phyloP scores from a whole-genome alignment of 2,888 invertebrate genomes.

The Cartodere bifasciata region DNA sequence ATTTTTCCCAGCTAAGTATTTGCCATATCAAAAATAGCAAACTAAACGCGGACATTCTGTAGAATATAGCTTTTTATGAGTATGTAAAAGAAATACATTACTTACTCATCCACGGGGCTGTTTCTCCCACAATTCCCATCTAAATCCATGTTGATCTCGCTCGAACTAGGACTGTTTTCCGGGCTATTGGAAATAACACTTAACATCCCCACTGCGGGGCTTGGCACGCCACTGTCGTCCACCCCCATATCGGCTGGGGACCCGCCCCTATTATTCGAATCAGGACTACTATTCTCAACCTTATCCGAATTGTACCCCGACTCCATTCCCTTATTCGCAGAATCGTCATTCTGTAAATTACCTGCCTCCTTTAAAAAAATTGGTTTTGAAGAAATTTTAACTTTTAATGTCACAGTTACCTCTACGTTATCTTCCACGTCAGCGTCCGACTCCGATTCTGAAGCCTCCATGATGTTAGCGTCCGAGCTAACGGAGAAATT shows the following conservation, averaged over 20 bases:
- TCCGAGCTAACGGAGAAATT: constrained; percentile 3
- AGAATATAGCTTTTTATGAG: constrained; percentile 1
- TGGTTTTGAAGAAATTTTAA: not conserved
- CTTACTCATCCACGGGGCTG: constrained; percentile 29
- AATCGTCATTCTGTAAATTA: constrained; percentile 12
- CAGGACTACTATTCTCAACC: constrained; percentile 32
- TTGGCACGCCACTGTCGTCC: constrained; percentile 30
- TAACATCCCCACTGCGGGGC: constrained; percentile 25
- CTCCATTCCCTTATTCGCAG: constrained; percentile 37
- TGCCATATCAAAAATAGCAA: too few relatives aligned
- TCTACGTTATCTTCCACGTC: constrained; percentile 71
- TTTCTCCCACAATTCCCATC: constrained; percentile 35
- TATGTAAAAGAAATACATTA: constrained; percentile 12
- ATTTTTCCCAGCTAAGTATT: too few relatives aligned
- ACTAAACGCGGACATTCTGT: too few relatives aligned
- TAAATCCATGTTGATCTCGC: constrained; percentile 41
- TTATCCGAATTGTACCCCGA: constrained; percentile 55
- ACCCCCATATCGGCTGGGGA: constrained; percentile 27
- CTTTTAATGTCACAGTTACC: constrained; percentile 23
- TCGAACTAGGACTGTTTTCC: constrained; percentile 21
- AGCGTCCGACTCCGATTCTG: constrained; percentile 62
- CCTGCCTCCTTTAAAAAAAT: constrained; percentile 8
- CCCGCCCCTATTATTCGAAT: constrained; percentile 24
- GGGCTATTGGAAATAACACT: constrained; percentile 24
- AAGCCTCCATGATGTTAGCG: constrained; percentile 35